Evolutionary conservation across 2,888 invertebrate species (phyloP).

Genomic region (Cancer borealis): DNA sequence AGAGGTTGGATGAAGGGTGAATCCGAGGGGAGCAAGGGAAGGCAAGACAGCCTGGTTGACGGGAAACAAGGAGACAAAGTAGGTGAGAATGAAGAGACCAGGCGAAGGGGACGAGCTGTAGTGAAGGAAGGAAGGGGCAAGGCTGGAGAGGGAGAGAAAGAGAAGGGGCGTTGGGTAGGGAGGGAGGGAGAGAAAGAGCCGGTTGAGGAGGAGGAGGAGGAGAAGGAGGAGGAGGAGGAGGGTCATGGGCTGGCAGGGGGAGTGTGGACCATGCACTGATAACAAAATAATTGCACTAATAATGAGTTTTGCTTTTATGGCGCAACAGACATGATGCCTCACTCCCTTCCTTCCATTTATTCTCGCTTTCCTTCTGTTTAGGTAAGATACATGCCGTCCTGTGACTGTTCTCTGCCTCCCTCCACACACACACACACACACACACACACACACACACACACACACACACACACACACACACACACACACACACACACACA

Average conservation of each 20-base stretch:
- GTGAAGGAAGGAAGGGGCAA: background rate
- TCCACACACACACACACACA: background rate
- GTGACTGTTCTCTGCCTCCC: background rate
- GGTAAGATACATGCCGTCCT: background rate
- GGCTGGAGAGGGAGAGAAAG: background rate
- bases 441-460: background rate
- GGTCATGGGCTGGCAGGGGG: background rate
- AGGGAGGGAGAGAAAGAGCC: background rate
- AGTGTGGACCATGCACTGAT: background rate
- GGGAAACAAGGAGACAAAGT: constrained; percentile 36
- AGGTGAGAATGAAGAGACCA: constrained; percentile 6
- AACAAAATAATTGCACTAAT: background rate
- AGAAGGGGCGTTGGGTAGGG: background rate
- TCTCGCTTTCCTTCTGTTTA: background rate
- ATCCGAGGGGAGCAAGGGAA: constrained; percentile 15
- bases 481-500: background rate
- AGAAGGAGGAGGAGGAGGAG: background rate
- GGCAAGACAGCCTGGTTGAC: constrained; percentile 43
- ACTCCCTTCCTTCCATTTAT: background rate
- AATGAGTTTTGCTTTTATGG: background rate
- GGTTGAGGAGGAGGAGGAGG: background rate
- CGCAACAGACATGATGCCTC: background rate
- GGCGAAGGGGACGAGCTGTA: background rate
- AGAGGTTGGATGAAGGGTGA: constrained; percentile 26
- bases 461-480: too few relatives aligned